Percentiles rank a stretch among this genome's conserved stretches.
These are phyloP conservation scores for Catalaphyllia jardinei DNA, from an alignment of 64 coral and sea anemone species.

Conservation along the genomic window DNA sequence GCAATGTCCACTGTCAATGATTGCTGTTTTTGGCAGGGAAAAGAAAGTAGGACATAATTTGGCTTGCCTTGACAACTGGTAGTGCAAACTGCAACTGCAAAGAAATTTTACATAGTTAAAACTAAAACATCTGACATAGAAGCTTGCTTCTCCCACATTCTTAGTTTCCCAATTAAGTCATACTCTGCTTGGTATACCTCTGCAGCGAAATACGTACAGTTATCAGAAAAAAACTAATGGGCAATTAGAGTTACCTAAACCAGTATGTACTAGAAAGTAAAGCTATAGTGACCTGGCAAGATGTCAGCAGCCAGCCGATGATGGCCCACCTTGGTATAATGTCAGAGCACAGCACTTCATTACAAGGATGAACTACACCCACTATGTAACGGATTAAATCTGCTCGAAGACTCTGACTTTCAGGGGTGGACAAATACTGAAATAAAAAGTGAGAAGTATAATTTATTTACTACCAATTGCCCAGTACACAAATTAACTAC, in stretches of 20 bases:
- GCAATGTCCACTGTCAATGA: too few relatives aligned
- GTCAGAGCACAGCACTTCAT: constrained; percentile 97
- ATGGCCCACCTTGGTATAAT: constrained; percentile 96
- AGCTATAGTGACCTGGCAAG: constrained; percentile 57
- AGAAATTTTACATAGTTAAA: neutral
- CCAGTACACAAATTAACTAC: too few relatives aligned
- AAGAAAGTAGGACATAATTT: too few relatives aligned
- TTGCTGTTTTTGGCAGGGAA: too few relatives aligned
- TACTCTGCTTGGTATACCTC: too few relatives aligned
- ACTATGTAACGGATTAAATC: constrained; percentile 97
- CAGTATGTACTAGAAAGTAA: neutral
- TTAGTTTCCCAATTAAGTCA: too few relatives aligned
- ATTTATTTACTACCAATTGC: neutral
- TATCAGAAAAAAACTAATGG: neutral
- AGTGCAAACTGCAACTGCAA: neutral
- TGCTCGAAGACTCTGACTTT: constrained; percentile 86
- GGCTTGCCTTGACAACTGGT: neutral
- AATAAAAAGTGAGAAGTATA: neutral
- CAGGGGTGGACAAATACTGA: constrained; percentile 84
- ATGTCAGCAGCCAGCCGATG: constrained; percentile 94
- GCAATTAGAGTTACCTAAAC: neutral
- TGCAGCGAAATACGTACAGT: too few relatives aligned
- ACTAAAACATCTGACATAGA: neutral
- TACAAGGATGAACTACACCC: constrained; percentile 97
- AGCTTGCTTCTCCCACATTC: too few relatives aligned